These are phyloP conservation scores for Pseudocheirus occidentalis DNA, from an alignment of 2,797 vertebrate genomes.

Conservation along the genomic window DNA sequence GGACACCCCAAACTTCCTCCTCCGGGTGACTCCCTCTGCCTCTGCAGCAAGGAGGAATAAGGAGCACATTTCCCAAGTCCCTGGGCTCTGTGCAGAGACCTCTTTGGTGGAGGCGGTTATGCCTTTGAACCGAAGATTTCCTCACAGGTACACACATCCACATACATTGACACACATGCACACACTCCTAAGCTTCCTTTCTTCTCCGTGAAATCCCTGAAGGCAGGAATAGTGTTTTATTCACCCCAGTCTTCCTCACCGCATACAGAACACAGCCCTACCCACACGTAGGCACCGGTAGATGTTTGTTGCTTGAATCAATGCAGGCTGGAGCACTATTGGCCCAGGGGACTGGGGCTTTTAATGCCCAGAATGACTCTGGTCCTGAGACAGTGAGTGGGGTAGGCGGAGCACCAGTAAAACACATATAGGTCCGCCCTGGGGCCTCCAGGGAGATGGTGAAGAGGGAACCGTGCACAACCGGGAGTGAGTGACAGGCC, in stretches of 20 bases:
- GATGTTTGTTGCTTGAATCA: background rate
- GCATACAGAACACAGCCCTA: background rate
- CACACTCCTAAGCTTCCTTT: background rate
- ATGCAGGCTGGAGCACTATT: background rate
- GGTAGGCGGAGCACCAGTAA: background rate
- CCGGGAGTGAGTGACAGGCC: background rate
- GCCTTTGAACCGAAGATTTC: background rate
- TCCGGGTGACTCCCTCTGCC: background rate
- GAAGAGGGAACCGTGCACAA: background rate
- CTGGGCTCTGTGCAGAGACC: background rate
- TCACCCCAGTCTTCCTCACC: background rate
- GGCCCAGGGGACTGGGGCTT: background rate
- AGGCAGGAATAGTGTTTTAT: background rate
- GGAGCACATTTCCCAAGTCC: background rate
- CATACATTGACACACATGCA: background rate
- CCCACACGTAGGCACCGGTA: background rate
- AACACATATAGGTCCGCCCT: background rate
- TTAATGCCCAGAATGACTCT: background rate
- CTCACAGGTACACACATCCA: background rate
- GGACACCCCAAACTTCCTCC: background rate
- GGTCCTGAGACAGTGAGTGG: constrained; percentile 64
- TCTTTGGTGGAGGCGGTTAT: background rate
- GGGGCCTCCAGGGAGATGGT: background rate
- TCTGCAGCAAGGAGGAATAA: constrained; percentile 32
- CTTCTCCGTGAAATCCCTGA: background rate